Evolutionary conservation across 2,888 invertebrate genomes (phyloP), one percentile per base, ranked within the genome.

Genomic region (Vanessa cardui): DNA sequence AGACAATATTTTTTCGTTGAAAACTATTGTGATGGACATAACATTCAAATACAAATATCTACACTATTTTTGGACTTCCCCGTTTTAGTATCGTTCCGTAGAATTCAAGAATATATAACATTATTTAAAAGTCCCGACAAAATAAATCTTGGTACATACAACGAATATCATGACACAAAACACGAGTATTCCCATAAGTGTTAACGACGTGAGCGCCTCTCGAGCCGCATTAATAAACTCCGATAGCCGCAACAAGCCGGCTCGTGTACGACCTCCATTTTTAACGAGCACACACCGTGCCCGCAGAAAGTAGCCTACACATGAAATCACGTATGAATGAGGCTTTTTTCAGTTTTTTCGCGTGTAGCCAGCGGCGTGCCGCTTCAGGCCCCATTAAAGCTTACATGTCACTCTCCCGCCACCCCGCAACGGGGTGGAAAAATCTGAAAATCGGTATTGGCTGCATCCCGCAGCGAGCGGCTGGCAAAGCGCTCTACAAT

Each of bases 281-380:
- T 92, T 92, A 92, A 92, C 92, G 89, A 91, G 87, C 81, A 79
- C 87, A 83, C 91, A 82, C 88, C 83, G 81, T 82, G 84, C 89
- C 91, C 90, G 83, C 90, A 87, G 88, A 89, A 91, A 92, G 90
- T 90, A 91, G 88, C 92, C 89, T 90, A 90, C 89, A 90, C 92
- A 89, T 88, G 88, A 89, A 92, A 92, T 92, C 91, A 91, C 92
- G 89, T 91, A 90, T 90, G 90, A 90, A 92, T 90, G 90, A 90
- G 88, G 84, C 85, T 91, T 90, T 90, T 89, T 88, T 87, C 86
- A 86, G 87, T 90, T 90, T 90, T 90, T 92, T 88, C 89, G 85
- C 87, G 86, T 90, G 89, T 88, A 87, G 80, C 88, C 83, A 78
- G 84, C 85, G 87, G 87, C 87, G 79, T 79, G 85, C 87, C 88